Conservation (phyloP, 2,797 vertebrate species). For the Lophius americanus region DNA sequence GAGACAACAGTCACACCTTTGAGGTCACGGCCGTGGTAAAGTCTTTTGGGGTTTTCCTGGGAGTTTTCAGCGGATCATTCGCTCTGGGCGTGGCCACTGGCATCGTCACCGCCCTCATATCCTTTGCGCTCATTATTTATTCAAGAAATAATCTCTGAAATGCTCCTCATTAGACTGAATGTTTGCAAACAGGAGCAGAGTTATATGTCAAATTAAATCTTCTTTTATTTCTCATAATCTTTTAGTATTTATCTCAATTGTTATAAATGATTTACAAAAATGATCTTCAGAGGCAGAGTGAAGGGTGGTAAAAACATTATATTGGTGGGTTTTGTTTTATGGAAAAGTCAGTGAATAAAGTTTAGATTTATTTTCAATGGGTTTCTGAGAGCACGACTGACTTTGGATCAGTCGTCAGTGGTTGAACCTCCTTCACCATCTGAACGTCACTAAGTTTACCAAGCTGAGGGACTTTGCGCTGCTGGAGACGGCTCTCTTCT, state of each 20-base stretch:
- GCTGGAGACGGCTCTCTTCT: conserved; percentile 95
- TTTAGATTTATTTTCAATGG: background rate
- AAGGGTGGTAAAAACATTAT: too few species aligned
- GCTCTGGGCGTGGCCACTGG: conserved; percentile 94
- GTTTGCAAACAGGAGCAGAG: background rate
- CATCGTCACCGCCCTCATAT: conserved; percentile 96
- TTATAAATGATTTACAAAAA: too few species aligned
- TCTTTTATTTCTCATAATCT: too few species aligned
- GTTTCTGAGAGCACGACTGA: background rate
- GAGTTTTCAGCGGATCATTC: conserved; percentile 97
- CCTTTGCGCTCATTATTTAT: conserved; percentile 75
- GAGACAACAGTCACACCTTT: conserved; percentile 95
- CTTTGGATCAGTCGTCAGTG: too few species aligned
- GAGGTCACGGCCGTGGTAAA: conserved; percentile 94
- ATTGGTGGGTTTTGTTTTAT: too few species aligned
- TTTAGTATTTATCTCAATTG: too few species aligned
- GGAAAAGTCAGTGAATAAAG: too few species aligned
- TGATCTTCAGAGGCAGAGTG: too few species aligned
- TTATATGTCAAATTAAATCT: background rate
- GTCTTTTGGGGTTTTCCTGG: conserved; percentile 93
- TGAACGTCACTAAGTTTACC: conserved; percentile 97
- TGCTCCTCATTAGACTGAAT: background rate
- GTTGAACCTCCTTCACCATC: conserved; percentile 64
- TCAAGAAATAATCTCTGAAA: background rate
- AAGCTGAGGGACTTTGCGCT: conserved; percentile 94